Percentiles rank a stretch among this genome's conserved stretches.
phyloP scores from a whole-genome alignment of 2,888 invertebrate species.

The Agrilus cyanescens region DNA sequence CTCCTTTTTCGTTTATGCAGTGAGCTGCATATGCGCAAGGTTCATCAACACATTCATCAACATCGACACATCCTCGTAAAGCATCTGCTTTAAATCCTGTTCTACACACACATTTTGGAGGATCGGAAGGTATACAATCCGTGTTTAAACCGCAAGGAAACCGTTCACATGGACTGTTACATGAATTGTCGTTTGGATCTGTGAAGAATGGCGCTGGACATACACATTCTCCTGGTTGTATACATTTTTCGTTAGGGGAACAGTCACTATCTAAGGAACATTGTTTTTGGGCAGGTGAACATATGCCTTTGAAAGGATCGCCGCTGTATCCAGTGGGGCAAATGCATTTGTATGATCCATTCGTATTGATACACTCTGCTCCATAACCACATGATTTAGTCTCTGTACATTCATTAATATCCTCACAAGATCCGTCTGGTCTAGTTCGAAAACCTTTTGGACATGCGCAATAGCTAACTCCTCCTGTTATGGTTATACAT shows the following conservation, averaged over 20 bases:
- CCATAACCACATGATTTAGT: conserved; percentile 73
- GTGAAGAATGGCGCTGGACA: conserved; percentile 85
- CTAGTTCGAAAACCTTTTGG: conserved; percentile 68
- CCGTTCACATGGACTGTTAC: conserved; percentile 86
- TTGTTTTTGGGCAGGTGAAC: conserved; percentile 69
- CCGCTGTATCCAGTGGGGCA: conserved; percentile 75
- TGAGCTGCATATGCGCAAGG: conserved; percentile 83
- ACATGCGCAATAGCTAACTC: conserved; percentile 87
- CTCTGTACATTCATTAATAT: conserved; percentile 74
- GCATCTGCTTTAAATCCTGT: conserved; percentile 80
- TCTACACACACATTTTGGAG: conserved; percentile 80
- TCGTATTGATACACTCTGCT: conserved; percentile 71
- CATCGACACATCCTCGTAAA: conserved; percentile 69
- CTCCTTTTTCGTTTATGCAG: conserved; percentile 77
- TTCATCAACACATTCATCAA: conserved; percentile 73
- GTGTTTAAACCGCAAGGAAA: conserved; percentile 84
- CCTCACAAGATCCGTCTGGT: conserved; percentile 69
- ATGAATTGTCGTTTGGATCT: conserved; percentile 71
- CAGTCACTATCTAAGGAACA: conserved; percentile 78
- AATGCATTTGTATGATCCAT: conserved; percentile 66
- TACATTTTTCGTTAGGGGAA: conserved; percentile 75
- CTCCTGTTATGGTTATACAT: conserved; percentile 80
- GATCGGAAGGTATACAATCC: conserved; percentile 79
- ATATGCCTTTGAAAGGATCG: conserved; percentile 70
- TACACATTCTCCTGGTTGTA: conserved; percentile 82